Evolutionary conservation across 35 echinoderm and acorn worm species (phyloP), one percentile per base, ranked within the genome.

Genomic region (Apostichopus californicus): DNA sequence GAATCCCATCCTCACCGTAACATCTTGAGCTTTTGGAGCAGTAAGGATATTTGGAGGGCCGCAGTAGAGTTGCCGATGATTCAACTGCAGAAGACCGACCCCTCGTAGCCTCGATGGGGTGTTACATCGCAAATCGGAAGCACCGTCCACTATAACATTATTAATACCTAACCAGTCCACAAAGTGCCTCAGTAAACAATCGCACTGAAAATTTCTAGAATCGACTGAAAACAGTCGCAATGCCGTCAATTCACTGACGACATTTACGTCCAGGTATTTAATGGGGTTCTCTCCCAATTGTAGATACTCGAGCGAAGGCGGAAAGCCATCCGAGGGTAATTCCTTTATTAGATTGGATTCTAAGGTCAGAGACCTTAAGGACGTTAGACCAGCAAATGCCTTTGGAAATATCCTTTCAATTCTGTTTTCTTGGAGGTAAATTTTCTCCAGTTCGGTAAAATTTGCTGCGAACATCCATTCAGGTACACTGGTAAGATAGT

Each of bases 271-370:
- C 21, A 98, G 77, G 24, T 73, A 59, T 11, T 92, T 63, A 71
- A 98, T 92, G 8, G 64, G 87, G 82, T 98, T 98, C 18, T 98
- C 78, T 23, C 87, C 93, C 20, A 98, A 80, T 20, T 90, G 77
- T 26, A 98, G 60, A 8, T 96, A 59, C 26, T 86, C 75, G 4
- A 86, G 53, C 9, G 91, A 79, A 9, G 60, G 58, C 22, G 89
- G 87, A 61, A 98, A 94, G 53, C 93, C 88, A 73, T 77, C 82
- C 9, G 90, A 64, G 0, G 55, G 61, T 3, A 98, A 63, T 26
- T 87, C 64, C 22, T 77, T 87, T 10, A 98, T 64, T 5, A 57
- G 28, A 53, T 98, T 98, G 8, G 65, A 57, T 21, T 98, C 95
- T 18, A 98, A 77, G 1, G 83, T 86, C 88, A 98, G 59, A 18